Percentiles rank a stretch among this genome's conserved stretches.
Conservation (phyloP, 2,113 vertebrate species). For the Talpa occidentalis region DNA sequence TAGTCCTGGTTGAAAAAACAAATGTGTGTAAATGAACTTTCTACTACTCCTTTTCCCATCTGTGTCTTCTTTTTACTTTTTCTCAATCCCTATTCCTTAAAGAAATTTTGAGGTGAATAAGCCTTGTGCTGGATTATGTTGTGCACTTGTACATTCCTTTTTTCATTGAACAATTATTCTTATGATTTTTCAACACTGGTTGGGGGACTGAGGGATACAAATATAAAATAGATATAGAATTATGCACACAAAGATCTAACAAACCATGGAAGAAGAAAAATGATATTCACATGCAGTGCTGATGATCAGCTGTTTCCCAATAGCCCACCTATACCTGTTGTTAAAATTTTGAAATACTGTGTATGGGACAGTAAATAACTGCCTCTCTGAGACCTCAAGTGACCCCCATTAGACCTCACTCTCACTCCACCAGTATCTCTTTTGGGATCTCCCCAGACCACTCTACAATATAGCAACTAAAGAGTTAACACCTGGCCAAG, state of each 20-base stretch:
- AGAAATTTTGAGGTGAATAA: not conserved
- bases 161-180: conserved; percentile 16
- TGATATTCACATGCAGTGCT: not conserved
- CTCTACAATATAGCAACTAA: conserved; percentile 4
- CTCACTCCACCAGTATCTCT: not conserved
- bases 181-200: conserved; percentile 26
- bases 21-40: not conserved
- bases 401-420: not conserved
- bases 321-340: not conserved
- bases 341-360: conserved; percentile 13
- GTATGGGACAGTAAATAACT: not conserved
- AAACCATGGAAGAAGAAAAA: not conserved
- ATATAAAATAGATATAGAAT: not conserved
- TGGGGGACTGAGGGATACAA: not conserved
- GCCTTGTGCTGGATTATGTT: conserved; percentile 34
- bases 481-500: not conserved
- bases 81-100: conserved; percentile 36
- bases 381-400: not conserved
- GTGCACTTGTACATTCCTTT: conserved; percentile 22
- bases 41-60: not conserved
- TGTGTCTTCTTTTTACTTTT: conserved; percentile 42
- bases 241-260: not conserved
- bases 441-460: not conserved
- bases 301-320: not conserved
- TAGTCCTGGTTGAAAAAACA: conserved; percentile 36